Evolutionary conservation across 1,140 invertebrate genomes (phyloP).

Genomic region (Cotesia vestalis): DNA sequence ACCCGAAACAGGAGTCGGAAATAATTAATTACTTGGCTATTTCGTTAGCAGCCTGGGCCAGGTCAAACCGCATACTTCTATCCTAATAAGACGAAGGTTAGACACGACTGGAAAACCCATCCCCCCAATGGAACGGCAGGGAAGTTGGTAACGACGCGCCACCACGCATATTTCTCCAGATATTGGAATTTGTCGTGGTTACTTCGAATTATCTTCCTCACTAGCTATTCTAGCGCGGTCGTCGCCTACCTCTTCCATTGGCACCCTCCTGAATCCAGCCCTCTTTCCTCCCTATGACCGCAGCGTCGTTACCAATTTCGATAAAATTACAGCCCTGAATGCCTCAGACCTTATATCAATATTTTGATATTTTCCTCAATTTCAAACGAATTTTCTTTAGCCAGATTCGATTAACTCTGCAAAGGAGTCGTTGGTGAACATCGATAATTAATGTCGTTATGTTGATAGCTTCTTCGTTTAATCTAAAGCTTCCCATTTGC

Average conservation of each 20-base stretch:
- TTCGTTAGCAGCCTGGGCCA: background rate
- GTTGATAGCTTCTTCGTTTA: too few relatives aligned
- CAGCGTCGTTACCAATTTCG: constrained; percentile 34
- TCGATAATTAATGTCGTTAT: too few relatives aligned
- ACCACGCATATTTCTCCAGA: constrained; percentile 62
- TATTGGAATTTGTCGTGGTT: constrained; percentile 67
- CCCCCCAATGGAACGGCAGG: constrained; percentile 49
- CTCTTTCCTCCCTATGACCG: constrained; percentile 4
- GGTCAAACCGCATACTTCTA: constrained; percentile 42
- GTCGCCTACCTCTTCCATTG: constrained; percentile 38
- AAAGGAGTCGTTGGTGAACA: too few relatives aligned
- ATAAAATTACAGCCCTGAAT: constrained; percentile 21
- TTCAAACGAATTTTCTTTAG: too few relatives aligned
- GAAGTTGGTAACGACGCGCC: constrained; percentile 50
- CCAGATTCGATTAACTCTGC: too few relatives aligned
- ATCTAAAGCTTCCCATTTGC: too few relatives aligned
- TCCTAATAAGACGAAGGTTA: constrained; percentile 60
- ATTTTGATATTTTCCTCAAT: background rate
- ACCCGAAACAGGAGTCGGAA: background rate
- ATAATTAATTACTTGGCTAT: constrained; percentile 14
- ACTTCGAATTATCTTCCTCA: constrained; percentile 65
- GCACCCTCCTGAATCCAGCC: constrained; percentile 27
- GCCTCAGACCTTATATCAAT: background rate
- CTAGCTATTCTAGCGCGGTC: constrained; percentile 56
- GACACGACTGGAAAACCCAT: constrained; percentile 43